Conservation (phyloP, 2,888 invertebrate genomes). For the Himalopsyche tibetana region DNA sequence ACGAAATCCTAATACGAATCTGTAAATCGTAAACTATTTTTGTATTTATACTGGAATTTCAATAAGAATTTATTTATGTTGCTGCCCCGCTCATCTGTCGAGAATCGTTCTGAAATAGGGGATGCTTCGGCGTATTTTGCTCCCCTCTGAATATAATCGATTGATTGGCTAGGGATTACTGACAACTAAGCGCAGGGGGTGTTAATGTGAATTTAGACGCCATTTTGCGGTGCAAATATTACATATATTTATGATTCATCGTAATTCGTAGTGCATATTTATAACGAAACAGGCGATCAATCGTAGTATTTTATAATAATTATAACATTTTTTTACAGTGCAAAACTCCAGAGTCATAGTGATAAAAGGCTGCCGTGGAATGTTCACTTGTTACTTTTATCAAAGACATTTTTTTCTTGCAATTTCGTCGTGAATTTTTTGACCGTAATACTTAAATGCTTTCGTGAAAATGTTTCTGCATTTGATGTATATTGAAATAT, state of each 20-base stretch:
- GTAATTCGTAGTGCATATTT: not conserved
- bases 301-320: too few species aligned
- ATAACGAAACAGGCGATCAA: not conserved
- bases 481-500: too few species aligned
- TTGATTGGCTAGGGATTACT: constrained; percentile 38
- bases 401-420: not conserved
- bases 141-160: constrained; percentile 13
- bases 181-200: not conserved
- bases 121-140: not conserved
- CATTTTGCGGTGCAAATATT: not conserved
- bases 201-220: not conserved
- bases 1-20: too few species aligned
- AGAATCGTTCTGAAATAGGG: not conserved
- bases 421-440: too few species aligned
- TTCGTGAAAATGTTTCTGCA: too few species aligned
- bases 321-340: too few species aligned
- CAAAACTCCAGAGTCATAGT: too few species aligned
- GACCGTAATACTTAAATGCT: too few species aligned
- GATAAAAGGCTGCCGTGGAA: too few species aligned
- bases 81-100: not conserved
- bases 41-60: too few species aligned
- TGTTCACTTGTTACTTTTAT: not conserved
- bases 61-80: not conserved
- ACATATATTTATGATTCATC: not conserved
- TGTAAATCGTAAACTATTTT: too few species aligned